Base-by-base conservation (phyloP, 2,797 vertebrate species). In the Coccyzus lansbergi region DNA sequence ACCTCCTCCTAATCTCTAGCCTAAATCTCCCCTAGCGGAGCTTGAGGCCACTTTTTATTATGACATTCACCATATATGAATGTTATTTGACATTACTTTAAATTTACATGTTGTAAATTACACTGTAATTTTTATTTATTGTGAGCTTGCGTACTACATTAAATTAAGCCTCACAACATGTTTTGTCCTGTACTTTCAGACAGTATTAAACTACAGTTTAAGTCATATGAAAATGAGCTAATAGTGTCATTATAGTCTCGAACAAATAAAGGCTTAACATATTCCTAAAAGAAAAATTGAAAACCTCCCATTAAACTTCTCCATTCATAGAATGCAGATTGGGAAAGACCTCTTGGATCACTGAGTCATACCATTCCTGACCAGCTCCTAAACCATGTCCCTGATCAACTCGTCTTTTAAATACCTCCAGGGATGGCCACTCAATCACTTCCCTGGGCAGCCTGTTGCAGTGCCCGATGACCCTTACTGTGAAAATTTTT, bases 221-320 rank as follows among this genome's bases (percentile, higher is more conserved):
- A 79, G 16, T 69, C 44, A 48, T 55, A 28, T 72, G 33, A 75
- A 74, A 90, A 68, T 49, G 74, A 87, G 21, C 84, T 81, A 81
- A 44, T 56, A 70, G 29, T 71, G 34, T 80, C 1, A 15, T 58
- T 40, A 31, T 51, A 71, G 15, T 86, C 34, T 51, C 44, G 60
- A 88, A 92, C 64, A 89, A 71, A 82, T 69, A 92, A 86, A 92
- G 34, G 15, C 51, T 72, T 92, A 85, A 82, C 77, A 38, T 38
- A 83, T 74, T 84, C 76, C 70, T 85, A 62, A 55, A 93, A 59
- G 83, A 84, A 84, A 84, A 84, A 53, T 58, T 13, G 38, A 58
- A 85, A 92, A 25, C 33, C 31, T 92, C 33, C 59, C 29, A 75
- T 83, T 93, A 88, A 68, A 78, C 93, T 94, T 91, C 16, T 42